phyloP scores from a whole-genome alignment of 2,797 vertebrate genomes.

The Sebastes taczanowskii region DNA sequence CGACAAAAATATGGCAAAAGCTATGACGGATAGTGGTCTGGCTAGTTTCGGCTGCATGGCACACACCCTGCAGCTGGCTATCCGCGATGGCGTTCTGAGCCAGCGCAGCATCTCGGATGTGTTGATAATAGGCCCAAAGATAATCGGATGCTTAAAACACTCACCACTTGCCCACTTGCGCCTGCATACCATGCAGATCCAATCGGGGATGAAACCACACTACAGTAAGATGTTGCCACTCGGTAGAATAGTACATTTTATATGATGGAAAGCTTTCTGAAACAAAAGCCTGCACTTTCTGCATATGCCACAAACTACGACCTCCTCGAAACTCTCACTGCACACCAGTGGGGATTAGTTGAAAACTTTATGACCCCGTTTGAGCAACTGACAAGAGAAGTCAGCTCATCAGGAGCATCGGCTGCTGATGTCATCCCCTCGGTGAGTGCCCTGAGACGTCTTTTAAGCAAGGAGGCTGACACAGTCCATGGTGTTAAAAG shows the following conservation, averaged over 20 bases:
- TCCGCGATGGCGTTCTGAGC: neutral
- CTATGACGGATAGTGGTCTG: neutral
- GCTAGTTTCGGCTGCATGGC: neutral
- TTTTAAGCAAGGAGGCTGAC: neutral
- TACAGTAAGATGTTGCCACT: neutral
- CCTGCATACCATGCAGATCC: neutral
- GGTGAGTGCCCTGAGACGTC: neutral
- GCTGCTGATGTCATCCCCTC: slow-evolving; percentile 12
- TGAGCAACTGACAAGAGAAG: slow-evolving; percentile 17
- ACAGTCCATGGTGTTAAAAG: slow-evolving; percentile 7
- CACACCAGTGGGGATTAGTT: slow-evolving; percentile 14
- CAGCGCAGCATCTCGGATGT: neutral
- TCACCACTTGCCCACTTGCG: neutral
- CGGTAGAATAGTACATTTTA: slow-evolving; percentile 9
- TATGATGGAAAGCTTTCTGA: slow-evolving; percentile 7
- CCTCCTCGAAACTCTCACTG: neutral
- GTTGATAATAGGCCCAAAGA: neutral
- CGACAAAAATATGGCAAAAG: neutral
- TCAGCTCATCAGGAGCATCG: slow-evolving; percentile 12
- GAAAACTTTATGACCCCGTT: slow-evolving; percentile 16
- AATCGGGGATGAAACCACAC: neutral
- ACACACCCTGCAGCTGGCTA: neutral
- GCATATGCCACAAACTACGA: neutral
- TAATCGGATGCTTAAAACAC: neutral
- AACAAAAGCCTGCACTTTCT: neutral